Evolutionary conservation across 2,113 vertebrate species (phyloP).

Genomic region (Xenopus laevis): DNA sequence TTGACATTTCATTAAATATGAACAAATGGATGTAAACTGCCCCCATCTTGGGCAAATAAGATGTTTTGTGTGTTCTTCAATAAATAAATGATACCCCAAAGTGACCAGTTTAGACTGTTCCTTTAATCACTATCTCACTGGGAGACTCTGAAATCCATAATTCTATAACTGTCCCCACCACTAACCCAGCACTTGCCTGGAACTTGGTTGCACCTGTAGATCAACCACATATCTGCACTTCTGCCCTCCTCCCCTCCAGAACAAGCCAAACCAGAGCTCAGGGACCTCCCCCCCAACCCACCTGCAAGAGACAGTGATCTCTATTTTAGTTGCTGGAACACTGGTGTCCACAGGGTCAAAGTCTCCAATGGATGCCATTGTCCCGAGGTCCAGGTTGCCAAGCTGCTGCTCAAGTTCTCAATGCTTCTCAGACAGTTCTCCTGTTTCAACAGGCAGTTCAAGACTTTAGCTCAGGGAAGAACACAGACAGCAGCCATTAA

Average conservation of each 20-base stretch:
- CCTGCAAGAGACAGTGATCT: slow-evolving; percentile 90
- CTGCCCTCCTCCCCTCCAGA: background rate
- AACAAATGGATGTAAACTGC: no score
- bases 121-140: no score
- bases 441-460: background rate
- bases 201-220: background rate
- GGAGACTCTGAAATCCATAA: no score
- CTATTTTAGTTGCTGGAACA: slow-evolving; percentile 90
- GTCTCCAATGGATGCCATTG: slow-evolving; percentile 82
- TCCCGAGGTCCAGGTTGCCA: slow-evolving; percentile 25
- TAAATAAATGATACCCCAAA: no score
- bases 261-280: background rate
- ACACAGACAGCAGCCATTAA: background rate
- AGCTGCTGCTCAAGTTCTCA: slow-evolving; percentile 4
- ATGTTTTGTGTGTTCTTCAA: no score
- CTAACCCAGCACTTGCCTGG: no score
- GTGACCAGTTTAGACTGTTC: no score
- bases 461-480: background rate
- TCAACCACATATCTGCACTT: background rate
- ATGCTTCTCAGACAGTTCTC: slow-evolving; percentile 1
- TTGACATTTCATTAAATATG: no score
- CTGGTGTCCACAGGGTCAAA: slow-evolving; percentile 77
- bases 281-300: slow-evolving; percentile 53
- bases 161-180: no score
- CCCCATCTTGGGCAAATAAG: no score